Evolutionary conservation across 2,113 vertebrate genomes (phyloP).

Genomic region (Trogon melanurus): DNA sequence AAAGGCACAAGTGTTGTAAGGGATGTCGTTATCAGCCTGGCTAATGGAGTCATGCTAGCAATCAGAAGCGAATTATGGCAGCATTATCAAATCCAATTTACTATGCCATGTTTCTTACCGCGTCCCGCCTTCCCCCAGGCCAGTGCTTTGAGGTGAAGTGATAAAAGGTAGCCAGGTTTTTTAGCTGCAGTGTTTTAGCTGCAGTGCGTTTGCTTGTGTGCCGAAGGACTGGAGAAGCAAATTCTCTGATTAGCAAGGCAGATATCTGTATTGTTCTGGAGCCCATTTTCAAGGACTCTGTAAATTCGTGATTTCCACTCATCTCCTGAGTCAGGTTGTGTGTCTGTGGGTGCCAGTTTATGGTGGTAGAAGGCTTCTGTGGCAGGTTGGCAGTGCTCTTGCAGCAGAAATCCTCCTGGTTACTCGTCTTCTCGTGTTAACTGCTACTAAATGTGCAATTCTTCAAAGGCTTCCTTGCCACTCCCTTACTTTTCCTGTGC

Average conservation of each 20-base stretch:
- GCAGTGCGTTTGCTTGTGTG: background rate
- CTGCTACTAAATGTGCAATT: background rate
- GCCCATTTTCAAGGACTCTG: background rate
- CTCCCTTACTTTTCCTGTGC: background rate
- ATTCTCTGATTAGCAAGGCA: background rate
- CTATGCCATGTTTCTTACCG: background rate
- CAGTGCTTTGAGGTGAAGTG: background rate
- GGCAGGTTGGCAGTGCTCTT: background rate
- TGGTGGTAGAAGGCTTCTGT: background rate
- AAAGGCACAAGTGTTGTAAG: background rate
- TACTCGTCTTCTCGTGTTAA: background rate
- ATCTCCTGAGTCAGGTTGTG: background rate
- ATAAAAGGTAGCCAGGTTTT: background rate
- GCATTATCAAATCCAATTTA: slow-evolving; percentile 4
- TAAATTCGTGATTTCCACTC: background rate
- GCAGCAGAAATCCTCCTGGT: background rate
- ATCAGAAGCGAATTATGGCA: background rate
- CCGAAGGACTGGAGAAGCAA: background rate
- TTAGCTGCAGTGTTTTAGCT: background rate
- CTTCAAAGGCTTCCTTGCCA: background rate
- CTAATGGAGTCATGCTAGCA: background rate
- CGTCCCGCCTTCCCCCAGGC: background rate
- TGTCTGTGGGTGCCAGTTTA: rapidly evolving
- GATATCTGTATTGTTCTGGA: background rate
- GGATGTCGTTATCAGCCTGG: background rate